phyloP scores from a whole-genome alignment of 2,113 vertebrate genomes.

The Solea solea region DNA sequence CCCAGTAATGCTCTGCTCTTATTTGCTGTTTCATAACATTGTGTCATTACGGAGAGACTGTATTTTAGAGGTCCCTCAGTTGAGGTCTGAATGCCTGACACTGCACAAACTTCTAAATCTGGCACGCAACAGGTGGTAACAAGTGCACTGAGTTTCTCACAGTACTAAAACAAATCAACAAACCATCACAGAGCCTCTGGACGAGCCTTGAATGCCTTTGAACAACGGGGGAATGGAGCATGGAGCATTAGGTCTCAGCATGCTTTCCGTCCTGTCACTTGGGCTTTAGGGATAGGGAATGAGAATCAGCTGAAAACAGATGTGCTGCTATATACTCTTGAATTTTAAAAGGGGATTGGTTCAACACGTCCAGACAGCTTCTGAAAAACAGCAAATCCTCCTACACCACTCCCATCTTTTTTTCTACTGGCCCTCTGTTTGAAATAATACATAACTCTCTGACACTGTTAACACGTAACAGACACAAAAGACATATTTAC shows the following conservation, averaged over 20 bases:
- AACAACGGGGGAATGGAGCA: conserved; percentile 51
- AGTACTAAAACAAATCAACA: conserved; percentile 63
- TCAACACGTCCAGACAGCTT: conserved; percentile 33
- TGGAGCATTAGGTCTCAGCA: conserved; percentile 39
- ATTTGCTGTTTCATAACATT: neutral
- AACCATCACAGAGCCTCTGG: conserved; percentile 34
- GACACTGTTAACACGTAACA: conserved; percentile 13
- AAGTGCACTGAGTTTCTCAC: conserved; percentile 50
- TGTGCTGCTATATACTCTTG: too few species aligned
- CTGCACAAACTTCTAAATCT: conserved; percentile 30
- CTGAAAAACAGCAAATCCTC: neutral
- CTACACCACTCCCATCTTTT: conserved; percentile 36
- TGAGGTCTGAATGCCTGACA: conserved; percentile 12
- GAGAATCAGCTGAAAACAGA: neutral
- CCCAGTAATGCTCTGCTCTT: neutral
- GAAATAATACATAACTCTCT: conserved; percentile 2
- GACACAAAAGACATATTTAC: conserved; percentile 9
- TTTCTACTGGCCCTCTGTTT: conserved; percentile 20
- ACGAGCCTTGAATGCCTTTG: conserved; percentile 49
- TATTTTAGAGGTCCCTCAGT: neutral
- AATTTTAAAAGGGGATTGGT: conserved; percentile 8
- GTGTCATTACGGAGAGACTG: neutral
- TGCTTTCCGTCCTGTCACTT: conserved; percentile 29
- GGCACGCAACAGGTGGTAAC: conserved; percentile 71
- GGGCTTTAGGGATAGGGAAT: neutral